Percentiles rank a stretch among this genome's conserved stretches.
Evolutionary conservation across 2,888 invertebrate genomes (phyloP).

Genomic region (Tipula confusa): DNA sequence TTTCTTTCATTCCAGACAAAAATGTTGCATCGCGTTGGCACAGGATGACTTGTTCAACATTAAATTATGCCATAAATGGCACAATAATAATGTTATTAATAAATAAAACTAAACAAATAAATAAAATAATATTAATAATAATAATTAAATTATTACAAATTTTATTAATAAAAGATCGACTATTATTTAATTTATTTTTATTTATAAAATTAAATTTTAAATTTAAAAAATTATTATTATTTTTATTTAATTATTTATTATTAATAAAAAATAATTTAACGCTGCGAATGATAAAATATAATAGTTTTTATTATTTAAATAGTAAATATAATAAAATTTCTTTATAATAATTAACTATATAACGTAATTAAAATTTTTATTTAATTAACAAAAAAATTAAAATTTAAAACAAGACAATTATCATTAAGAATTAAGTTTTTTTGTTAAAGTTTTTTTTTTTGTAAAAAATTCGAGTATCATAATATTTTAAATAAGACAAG

Average conservation of each 20-base stretch:
- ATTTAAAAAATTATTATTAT: constrained; percentile 12
- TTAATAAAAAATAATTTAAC: not conserved
- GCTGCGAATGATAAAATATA: constrained; percentile 5
- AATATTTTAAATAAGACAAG: no score
- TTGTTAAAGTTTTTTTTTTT: not conserved
- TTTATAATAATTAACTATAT: constrained; percentile 12
- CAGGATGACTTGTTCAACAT: constrained; percentile 29
- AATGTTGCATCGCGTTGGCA: constrained; percentile 31
- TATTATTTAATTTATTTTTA: constrained; percentile 3
- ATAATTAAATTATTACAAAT: constrained; percentile 25
- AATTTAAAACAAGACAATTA: not conserved
- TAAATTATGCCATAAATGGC: constrained; percentile 26
- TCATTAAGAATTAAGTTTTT: not conserved
- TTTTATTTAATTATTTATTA: not conserved
- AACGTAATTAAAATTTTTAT: not conserved
- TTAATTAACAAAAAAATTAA: not conserved
- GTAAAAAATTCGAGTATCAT: not conserved
- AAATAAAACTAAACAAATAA: not conserved
- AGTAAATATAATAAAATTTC: constrained; percentile 36
- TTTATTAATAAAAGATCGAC: constrained; percentile 3
- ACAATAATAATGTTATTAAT: not conserved
- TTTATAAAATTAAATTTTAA: constrained; percentile 12
- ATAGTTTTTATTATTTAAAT: not conserved
- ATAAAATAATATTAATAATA: constrained; percentile 9
- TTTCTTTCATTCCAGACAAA: constrained; percentile 4